Conservation (phyloP, 2,113 vertebrate species). For the Engraulis encrasicolus region DNA sequence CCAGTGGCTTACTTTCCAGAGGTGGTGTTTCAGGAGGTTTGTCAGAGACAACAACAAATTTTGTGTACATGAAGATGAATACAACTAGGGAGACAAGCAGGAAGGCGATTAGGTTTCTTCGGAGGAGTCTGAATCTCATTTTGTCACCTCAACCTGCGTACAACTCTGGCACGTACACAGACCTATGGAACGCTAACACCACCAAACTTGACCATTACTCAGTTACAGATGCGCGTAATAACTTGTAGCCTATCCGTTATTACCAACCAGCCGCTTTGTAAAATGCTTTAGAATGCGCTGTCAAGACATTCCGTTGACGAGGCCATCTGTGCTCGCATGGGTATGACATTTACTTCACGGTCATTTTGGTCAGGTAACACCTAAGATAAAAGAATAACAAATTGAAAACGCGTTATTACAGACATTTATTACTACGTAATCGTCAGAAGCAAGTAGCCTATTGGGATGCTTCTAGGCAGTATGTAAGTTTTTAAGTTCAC, state of each 20-base stretch:
- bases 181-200: not conserved
- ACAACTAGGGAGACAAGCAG: constrained; percentile 54
- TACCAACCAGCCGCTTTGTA: not conserved
- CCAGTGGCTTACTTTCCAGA: not conserved
- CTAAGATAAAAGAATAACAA: constrained; percentile 37
- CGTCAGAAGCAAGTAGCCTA: not conserved
- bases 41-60: constrained; percentile 39
- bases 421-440: not conserved
- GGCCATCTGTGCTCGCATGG: not conserved
- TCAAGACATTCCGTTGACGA: not conserved
- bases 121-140: constrained; percentile 71
- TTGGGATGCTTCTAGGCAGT: not conserved
- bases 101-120: constrained; percentile 64
- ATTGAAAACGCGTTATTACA: not conserved
- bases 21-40: not conserved
- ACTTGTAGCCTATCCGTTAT: not conserved
- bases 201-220: not conserved
- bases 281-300: not conserved
- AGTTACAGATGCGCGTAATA: not conserved
- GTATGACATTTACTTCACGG: not conserved
- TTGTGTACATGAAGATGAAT: constrained; percentile 55
- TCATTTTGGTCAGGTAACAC: constrained; percentile 12
- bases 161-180: not conserved
- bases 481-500: constrained; percentile 25
- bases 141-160: constrained; percentile 7